Evolutionary conservation across 2,888 invertebrate genomes (phyloP), one percentile per base, ranked within the genome.

Genomic region (Coleophora deauratella): DNA sequence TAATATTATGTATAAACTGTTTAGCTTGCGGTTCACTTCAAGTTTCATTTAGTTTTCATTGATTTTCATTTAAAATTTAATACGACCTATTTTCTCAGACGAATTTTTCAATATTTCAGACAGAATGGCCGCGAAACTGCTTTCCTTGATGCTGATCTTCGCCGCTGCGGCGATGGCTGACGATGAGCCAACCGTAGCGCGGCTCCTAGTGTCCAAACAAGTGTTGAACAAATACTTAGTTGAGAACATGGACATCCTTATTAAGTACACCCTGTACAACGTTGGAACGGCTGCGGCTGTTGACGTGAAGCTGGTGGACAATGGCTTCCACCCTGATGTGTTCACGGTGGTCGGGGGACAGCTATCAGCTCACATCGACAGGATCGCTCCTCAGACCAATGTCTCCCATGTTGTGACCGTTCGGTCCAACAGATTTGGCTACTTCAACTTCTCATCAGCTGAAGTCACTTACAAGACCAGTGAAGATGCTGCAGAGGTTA

Each of bases 391-490:
- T 4, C 93, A 94, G 61, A 93, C 93, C 10, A 99, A 99, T 80
- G 94, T 97, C 2, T 93, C 96, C 1, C 98, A 99, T 73, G 93
- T 96, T 3, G 93, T 97, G 13, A 94, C 99, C 7, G 92, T 99
- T 9, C 88, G 94, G 48, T 98, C 99, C 3, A 92, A 92, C 60
- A 92, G 91, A 63, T 95, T 89, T 66, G 99, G 99, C 27, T 95
- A 96, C 73, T 98, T 97, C 87, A 99, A 99, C 79, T 99, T 99
- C 74, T 95, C 98, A 2, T 92, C 98, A 39, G 99, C 99, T 47
- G 95, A 97, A 78, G 89, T 98, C 42, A 91, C 91, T 35, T 99
- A 99, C 84, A 92, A 91, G 60, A 88, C 93, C 35, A 90, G 91
- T 47, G 97, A 97, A 80, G 96, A 96, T 64, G 88, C 92, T 31